phyloP scores from a whole-genome alignment of 2,113 vertebrate genomes.

The Neotragus pygmaeus region DNA sequence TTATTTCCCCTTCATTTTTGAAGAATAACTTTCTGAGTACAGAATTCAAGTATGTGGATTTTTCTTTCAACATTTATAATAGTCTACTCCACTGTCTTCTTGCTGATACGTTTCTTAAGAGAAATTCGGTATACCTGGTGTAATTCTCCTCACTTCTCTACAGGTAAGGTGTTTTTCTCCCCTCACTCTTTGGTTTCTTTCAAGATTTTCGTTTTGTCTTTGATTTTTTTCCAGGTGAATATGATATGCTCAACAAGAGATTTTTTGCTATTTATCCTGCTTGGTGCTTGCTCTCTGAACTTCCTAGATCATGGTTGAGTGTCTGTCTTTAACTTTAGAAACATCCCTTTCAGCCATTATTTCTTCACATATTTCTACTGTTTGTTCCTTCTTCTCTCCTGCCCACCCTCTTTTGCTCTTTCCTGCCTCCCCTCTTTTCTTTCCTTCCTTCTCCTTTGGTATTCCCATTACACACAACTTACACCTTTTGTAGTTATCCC shows the following conservation, averaged over 20 bases:
- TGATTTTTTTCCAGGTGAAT: neutral
- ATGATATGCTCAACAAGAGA: neutral
- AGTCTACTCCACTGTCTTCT: neutral
- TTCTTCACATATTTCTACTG: neutral
- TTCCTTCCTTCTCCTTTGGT: neutral
- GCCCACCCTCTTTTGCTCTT: neutral
- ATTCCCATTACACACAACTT: neutral
- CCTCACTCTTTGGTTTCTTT: neutral
- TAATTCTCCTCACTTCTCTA: neutral
- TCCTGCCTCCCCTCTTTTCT: too few relatives aligned
- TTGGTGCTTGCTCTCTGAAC: neutral
- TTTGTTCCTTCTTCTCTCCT: neutral
- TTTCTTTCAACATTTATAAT: neutral
- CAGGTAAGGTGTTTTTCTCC: neutral
- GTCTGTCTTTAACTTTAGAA: neutral
- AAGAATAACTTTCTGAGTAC: neutral
- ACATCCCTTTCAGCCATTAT: neutral
- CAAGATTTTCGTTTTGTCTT: neutral
- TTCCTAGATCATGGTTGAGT: neutral
- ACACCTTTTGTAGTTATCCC: neutral
- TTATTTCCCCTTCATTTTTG: neutral
- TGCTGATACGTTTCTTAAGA: neutral
- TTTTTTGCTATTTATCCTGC: neutral
- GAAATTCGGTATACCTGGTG: neutral
- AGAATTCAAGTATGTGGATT: neutral